Evolutionary conservation across 2,888 invertebrate genomes (phyloP), one percentile per base, ranked within the genome.

Genomic region (Tinea trinotella): DNA sequence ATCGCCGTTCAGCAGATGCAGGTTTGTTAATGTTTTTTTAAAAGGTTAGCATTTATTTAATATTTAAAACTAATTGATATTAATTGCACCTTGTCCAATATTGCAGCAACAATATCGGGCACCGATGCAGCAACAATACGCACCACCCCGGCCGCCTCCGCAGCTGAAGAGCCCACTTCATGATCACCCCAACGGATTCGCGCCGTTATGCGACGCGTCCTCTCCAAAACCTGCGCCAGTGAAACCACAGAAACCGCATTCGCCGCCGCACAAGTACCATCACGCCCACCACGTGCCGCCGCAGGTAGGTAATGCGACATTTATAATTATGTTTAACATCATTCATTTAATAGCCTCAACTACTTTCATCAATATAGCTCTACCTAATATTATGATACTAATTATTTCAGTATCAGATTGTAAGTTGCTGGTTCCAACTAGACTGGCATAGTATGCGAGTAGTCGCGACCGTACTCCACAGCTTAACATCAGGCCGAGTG

Each of bases 121-220:
- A 57, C 77, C 82, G 53, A 64, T 80, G 60, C 87, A 86, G 64
- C 87, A 87, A 61, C 81, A 83, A 60, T 77, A 79, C 63, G 81
- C 82, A 58, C 73, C 77, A 53, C 76, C 64, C 49, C 75, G 70
- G 55, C 76, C 74, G 53, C 76, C 74, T 52, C 84, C 79, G 59
- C 88, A 88, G 66, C 74, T 90, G 54, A 90, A 90, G 74, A 88
- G 88, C 57, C 90, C 90, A 18, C 71, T 85, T 54, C 87, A 87
- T 71, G 86, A 84, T 64, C 84, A 85, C 62, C 78, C 79, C 36
- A 83, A 83, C 63, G 84, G 84, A 10, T 83, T 83, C 65, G 79
- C 91, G 57, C 87, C 91, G 57, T 88, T 92, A 64, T 80, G 89
- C 88, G 72, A 91, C 74, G 62, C 88, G 71, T 62, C 88, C 76